A percentile compares a stretch with the other conserved stretches of the same genome.
These are phyloP conservation scores for Apotomis turbidana DNA, from an alignment of 2,888 invertebrate genomes.

Conservation along the genomic window DNA sequence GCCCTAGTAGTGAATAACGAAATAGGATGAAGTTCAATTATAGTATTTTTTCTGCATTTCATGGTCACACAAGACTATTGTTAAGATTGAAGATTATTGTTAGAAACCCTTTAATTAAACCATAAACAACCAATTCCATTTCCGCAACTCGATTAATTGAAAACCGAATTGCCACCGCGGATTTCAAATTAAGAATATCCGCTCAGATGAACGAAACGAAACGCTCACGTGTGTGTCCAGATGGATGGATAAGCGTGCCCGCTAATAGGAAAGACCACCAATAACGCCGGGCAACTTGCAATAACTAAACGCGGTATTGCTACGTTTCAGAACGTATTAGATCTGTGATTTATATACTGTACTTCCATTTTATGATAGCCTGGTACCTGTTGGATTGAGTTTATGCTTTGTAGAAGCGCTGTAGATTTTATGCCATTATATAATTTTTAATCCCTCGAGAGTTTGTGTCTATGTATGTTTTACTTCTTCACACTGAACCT, in stretches of 20 bases:
- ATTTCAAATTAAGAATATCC: slow-evolving; percentile 35
- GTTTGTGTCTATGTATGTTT: no score
- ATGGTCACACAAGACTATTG: not conserved
- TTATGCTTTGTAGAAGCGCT: slow-evolving; percentile 22
- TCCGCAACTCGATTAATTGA: slow-evolving; percentile 30
- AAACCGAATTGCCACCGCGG: slow-evolving; percentile 21
- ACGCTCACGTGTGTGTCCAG: slow-evolving; percentile 45
- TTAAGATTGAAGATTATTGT: no score
- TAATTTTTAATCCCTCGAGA: not conserved
- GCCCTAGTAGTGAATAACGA: no score
- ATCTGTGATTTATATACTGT: slow-evolving; percentile 63
- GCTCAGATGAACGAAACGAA: slow-evolving; percentile 28
- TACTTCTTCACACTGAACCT: no score
- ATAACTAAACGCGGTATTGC: slow-evolving; percentile 46
- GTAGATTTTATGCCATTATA: not conserved
- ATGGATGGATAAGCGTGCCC: slow-evolving; percentile 50
- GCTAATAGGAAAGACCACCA: slow-evolving; percentile 56
- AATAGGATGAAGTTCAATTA: no score
- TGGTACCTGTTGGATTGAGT: slow-evolving; percentile 33
- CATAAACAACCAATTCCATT: not conserved
- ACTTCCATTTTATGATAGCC: slow-evolving; percentile 57
- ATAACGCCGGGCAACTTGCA: slow-evolving; percentile 44
- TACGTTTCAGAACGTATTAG: slow-evolving; percentile 51
- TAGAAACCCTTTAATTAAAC: not conserved
- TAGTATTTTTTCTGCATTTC: not conserved